Percentiles rank a stretch among this genome's conserved stretches.
Evolutionary conservation across 2,888 invertebrate genomes (phyloP).

Genomic region (Athetis lepigone): DNA sequence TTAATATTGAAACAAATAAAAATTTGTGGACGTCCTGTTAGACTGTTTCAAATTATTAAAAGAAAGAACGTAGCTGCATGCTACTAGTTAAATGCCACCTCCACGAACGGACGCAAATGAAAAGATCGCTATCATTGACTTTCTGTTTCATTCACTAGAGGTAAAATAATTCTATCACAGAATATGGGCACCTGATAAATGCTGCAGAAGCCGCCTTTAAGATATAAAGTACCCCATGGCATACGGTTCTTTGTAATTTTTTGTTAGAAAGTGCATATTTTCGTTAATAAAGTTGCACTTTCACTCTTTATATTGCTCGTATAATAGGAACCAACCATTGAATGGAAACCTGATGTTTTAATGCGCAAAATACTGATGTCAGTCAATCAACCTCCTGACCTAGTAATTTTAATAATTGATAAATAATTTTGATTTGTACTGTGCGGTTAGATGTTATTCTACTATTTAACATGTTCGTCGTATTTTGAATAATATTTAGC

Average conservation of each 20-base stretch:
- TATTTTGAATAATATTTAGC: constrained; percentile 12
- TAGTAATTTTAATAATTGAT: constrained; percentile 54
- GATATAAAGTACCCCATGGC: constrained; percentile 20
- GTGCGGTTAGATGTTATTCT: constrained; percentile 19
- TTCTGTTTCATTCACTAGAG: constrained; percentile 58
- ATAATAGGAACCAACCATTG: constrained; percentile 30
- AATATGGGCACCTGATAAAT: constrained; percentile 41
- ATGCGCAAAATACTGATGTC: constrained; percentile 49
- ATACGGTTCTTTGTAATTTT: constrained; percentile 56
- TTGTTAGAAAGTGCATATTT: constrained; percentile 67
- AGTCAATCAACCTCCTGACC: constrained; percentile 62
- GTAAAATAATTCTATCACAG: constrained; percentile 45
- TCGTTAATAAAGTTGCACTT: constrained; percentile 63
- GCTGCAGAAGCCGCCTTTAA: constrained; percentile 40
- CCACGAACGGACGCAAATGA: constrained; percentile 50
- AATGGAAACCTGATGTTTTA: constrained; percentile 46
- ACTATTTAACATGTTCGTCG: constrained; percentile 23
- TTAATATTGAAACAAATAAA: constrained; percentile 8
- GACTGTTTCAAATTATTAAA: background rate
- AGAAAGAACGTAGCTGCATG: background rate
- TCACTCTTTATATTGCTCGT: constrained; percentile 61
- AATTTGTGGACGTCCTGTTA: constrained; percentile 13
- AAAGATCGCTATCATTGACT: constrained; percentile 43
- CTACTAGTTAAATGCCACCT: constrained; percentile 38
- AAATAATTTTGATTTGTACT: constrained; percentile 31